Base-by-base conservation (phyloP, 1,140 invertebrate genomes). In the Heliothis virescens region DNA sequence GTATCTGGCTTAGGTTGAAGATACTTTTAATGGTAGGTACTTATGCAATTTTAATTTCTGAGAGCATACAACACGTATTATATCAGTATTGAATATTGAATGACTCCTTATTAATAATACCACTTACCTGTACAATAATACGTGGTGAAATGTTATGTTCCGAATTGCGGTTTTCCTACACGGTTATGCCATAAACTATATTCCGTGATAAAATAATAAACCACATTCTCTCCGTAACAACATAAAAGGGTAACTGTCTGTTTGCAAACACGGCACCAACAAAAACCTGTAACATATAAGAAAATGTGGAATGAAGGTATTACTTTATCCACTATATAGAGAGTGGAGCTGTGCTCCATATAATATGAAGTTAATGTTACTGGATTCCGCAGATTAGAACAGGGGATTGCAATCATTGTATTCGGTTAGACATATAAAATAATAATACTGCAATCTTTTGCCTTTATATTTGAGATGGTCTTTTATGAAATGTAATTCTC, bases 271-370 rank as follows among this genome's bases (percentile, higher is more conserved):
- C 52, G 15, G 26, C 18, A 26, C 29, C n/a, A 72, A 72, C 69
- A 57, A 55, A 57, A 72, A 72, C 69, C 47, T 55, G 69, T 57
- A 72, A 18, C 53, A 18, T 72, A 55, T 72, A 55, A 72, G 50
- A 57, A 57, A 72, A 72, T 16, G 69, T 50, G 69, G 69, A 72
- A 72, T 72, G 48, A 71, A 72, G 52, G 47, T 57, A 72, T 72
- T 72, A 72, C 52, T 72, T 57, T 72, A 52, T 26, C 29, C n/a
- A 72, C 69, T 34, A 72, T 57, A 72, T 50, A 57, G 53, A 41
- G 10, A 55, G 50, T 18, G 26, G 52, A 57, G 50, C 9, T 72
- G 26, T 26, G 52, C 29, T 15, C 52, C 69, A 72, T 57, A 72
- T 72, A 72, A 72, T 72, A 57, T 57, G 52, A 55, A 72, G 48